A percentile compares a stretch with the other conserved stretches of the same genome.
Conservation (phyloP, 2,888 invertebrate species). For the Listrodromus nycthemerus region DNA sequence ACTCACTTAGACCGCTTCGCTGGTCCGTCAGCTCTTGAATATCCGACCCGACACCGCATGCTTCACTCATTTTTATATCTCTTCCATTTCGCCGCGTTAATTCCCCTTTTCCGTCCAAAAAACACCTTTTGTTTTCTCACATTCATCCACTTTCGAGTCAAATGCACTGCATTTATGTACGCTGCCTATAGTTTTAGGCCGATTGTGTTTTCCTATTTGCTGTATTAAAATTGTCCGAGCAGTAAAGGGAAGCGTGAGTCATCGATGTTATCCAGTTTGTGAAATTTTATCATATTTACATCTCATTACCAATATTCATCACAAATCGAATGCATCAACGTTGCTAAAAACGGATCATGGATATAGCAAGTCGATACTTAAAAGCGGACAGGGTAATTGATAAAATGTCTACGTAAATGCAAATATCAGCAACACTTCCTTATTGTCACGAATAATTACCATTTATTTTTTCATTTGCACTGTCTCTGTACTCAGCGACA, state of each 20-base stretch:
- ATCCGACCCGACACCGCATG: neutral
- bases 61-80: neutral
- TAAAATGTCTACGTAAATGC: neutral
- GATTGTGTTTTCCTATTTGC: too few species aligned
- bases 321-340: neutral
- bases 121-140: neutral
- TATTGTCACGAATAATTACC: neutral
- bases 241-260: neutral
- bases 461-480: neutral
- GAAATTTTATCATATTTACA: neutral
- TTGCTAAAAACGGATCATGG: neutral
- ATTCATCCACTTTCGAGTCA: neutral
- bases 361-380: neutral
- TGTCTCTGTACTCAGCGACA: neutral
- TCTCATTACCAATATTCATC: neutral
- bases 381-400: neutral
- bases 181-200: too few species aligned
- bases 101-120: neutral
- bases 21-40: neutral
- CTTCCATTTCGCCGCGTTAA: neutral
- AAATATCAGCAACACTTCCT: neutral
- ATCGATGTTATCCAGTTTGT: neutral
- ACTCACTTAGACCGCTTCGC: neutral
- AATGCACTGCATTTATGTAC: neutral
- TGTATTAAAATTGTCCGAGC: too few species aligned